Evolutionary conservation across 2,888 invertebrate species (phyloP), one percentile per base, ranked within the genome.

Genomic region (Diogma glabrata): DNA sequence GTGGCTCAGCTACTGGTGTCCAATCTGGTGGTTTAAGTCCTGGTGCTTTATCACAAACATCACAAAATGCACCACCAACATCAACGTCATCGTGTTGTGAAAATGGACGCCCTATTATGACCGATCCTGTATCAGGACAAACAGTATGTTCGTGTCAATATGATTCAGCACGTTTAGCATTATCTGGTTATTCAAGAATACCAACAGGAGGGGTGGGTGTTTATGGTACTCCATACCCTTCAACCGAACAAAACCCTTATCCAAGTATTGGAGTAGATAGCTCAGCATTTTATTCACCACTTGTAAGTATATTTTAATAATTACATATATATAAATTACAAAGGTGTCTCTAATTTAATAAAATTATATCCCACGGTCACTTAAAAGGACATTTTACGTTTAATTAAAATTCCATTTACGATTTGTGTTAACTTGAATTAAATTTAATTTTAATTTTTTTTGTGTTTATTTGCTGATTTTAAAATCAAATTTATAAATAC

Each of bases 71-170:
- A 49, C 63, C 64, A 12, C 55, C 62, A 24, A 38, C 55, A 47
- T 48, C 75, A 54, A 57, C 58, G 55, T 61, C 72, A 59, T 75
- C 81, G 50, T 92, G 92, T 72, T 92, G 92, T 74, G 92, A 92
- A 67, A 89, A 89, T 58, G 91, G 91, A 49, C 79, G 91, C 56
- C 90, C 91, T 58, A 83, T 92, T 70, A 87, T 90, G 76, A 90
- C 90, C 60, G 92, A 93, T 72, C 91, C 92, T 9, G 87, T 91
- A 54, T 88, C 90, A 57, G 92, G 92, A 28, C 91, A 92, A 72
- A 87, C 89, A 51, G 89, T 93, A 61, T 93, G 92, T 73, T 91
- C 91, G 60, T 93, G 93, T 72, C 92, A 92, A 70, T 92, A 92
- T 72, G 92, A 92, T 71, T 84, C 87, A 53, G 87, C 90, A 45